Evolutionary conservation across 2,113 vertebrate species (phyloP), one percentile per base, ranked within the genome.

Genomic region (Pterocles burchelli): DNA sequence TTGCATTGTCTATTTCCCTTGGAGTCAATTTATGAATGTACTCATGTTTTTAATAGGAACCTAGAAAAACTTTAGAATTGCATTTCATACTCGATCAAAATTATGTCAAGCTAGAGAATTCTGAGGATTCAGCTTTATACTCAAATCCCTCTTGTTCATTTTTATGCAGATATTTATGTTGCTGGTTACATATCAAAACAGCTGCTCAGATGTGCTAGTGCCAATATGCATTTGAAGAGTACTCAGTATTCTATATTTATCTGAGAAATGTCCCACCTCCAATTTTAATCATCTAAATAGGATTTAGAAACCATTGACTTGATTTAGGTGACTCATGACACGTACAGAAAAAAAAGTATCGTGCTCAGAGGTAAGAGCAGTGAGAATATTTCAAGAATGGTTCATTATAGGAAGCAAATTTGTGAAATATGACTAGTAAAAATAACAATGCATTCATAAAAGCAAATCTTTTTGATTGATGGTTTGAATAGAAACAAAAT

Each of bases 361-460:
- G 11, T 78, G 13, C 14, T 70, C 14, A 33, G 45, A 70, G 12
- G 9, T 36, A 87, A 49, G 7, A 48, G 10, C 34, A 48, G 13
- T 55, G 16, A 66, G 46, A 75, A 61, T 20, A 66, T 9, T 51
- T 49, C 17, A 75, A 86, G 52, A 80, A 66, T 0, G 2, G 26
- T 59, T 83, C 86, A 65, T 89, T 89, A 78, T 26, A 49, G 36
- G 24, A 87, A 89, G 17, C 0, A 72, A 79, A 85, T 61, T 51
- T 74, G 21, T 84, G 73, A 88, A 93, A 85, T 87, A 86, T 81
- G 71, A 63, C 61, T 63, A 89, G 36, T 61, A 84, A 85, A 84
- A 93, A 57, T 54, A 93, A 84, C 58, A 70, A 84, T 74, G 36
- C 10, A 65, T 72, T 87, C 34, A 48, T 52, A 48, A 41, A 86